These are phyloP conservation scores for Cacoxenus indagator DNA, from an alignment of 2,888 invertebrate species.

Conservation along the genomic window DNA sequence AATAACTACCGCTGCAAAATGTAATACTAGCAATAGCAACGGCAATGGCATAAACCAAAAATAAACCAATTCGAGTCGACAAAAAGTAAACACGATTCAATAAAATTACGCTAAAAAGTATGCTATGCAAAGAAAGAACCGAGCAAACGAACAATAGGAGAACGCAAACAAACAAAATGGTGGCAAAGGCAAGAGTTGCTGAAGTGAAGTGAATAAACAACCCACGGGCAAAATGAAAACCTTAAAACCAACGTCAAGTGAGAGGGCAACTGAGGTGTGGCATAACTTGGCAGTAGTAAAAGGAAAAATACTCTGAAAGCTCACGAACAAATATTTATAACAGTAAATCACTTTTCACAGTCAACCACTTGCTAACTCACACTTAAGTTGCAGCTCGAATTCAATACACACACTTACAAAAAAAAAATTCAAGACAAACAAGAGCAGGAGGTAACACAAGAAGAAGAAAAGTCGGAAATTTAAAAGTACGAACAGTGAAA, in stretches of 20 bases:
- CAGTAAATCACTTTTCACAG: conserved; percentile 63
- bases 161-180: conserved; percentile 27
- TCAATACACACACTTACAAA: background rate
- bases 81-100: conserved; percentile 54
- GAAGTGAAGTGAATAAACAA: background rate
- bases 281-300: conserved; percentile 29
- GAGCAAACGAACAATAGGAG: conserved; percentile 6
- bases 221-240: background rate
- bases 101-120: conserved; percentile 60
- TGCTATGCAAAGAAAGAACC: conserved; percentile 48
- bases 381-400: background rate
- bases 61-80: conserved; percentile 26
- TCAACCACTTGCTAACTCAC: conserved; percentile 33
- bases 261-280: background rate
- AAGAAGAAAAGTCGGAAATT: no score
- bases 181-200: conserved; percentile 10
- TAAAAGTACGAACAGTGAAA: no score
- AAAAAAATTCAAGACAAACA: no score
- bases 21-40: conserved; percentile 20
- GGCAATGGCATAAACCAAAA: background rate
- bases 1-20: conserved; percentile 20
- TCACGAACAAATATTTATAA: conserved; percentile 62
- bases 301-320: conserved; percentile 61
- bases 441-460: no score
- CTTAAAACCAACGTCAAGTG: background rate